A percentile compares a stretch with the other conserved stretches of the same genome.
Conservation (phyloP, 1,140 invertebrate genomes). For the Ostrea edulis region DNA sequence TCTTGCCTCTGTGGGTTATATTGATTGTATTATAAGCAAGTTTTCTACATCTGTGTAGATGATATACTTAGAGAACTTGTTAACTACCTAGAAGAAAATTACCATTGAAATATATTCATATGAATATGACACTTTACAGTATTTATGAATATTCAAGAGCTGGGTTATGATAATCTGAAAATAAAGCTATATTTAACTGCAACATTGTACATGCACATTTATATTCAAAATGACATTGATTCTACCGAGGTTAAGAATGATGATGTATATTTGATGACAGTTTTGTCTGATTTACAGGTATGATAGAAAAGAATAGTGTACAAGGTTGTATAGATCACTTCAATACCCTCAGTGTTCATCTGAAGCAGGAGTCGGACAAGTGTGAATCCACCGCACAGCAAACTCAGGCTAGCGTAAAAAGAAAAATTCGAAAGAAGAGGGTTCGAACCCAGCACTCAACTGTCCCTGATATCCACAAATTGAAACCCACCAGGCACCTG, state of each 20-base stretch:
- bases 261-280: not conserved
- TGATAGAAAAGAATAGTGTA: conserved; percentile 94
- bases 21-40: not conserved
- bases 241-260: too few relatives aligned
- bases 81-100: too few relatives aligned
- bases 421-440: conserved; percentile 65
- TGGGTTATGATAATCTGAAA: too few relatives aligned
- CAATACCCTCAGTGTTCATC: conserved; percentile 79
- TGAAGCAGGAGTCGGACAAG: conserved; percentile 65
- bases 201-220: too few relatives aligned
- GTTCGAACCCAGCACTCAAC: conserved; percentile 50
- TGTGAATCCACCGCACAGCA: conserved; percentile 7
- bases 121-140: too few relatives aligned
- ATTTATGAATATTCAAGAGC: too few relatives aligned
- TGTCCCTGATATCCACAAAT: conserved; percentile 51
- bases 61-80: too few relatives aligned
- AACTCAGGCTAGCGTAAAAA: conserved; percentile 54
- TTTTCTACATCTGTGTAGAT: too few relatives aligned
- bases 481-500: conserved; percentile 58
- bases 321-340: conserved; percentile 88
- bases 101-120: too few relatives aligned
- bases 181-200: too few relatives aligned
- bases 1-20: not conserved
- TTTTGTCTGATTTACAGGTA: conserved; percentile 80
- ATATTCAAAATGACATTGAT: too few relatives aligned